phyloP scores from a whole-genome alignment of 2,888 invertebrate genomes.

The Drosophila engyochracea region DNA sequence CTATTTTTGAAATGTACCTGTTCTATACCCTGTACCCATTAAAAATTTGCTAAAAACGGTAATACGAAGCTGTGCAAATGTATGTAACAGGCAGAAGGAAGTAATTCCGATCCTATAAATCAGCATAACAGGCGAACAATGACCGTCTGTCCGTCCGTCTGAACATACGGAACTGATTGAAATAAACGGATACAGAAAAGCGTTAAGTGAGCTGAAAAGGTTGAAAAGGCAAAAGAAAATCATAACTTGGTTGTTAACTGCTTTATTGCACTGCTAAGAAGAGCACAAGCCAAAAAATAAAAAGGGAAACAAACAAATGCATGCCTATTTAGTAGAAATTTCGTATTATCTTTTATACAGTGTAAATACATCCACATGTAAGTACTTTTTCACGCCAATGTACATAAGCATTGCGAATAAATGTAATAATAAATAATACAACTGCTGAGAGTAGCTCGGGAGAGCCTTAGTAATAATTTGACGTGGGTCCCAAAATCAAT shows the following conservation, averaged over 20 bases:
- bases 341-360: background rate
- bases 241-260: background rate
- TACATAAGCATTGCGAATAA: background rate
- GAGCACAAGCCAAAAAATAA: background rate
- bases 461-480: background rate
- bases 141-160: background rate
- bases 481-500: background rate
- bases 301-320: background rate
- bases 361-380: background rate
- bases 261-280: background rate
- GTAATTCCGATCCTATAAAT: background rate
- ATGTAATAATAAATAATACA: background rate
- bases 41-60: background rate
- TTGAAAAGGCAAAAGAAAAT: background rate
- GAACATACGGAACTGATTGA: background rate
- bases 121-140: constrained; percentile 1
- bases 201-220: background rate
- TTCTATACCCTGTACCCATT: constrained; percentile 2
- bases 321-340: background rate
- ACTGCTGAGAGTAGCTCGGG: background rate
- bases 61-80: background rate
- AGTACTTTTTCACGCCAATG: background rate
- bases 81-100: background rate
- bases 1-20: constrained; percentile 37
- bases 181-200: background rate